phyloP scores from a whole-genome alignment of 2,888 invertebrate genomes.

The Tenthredo scrophulariae region DNA sequence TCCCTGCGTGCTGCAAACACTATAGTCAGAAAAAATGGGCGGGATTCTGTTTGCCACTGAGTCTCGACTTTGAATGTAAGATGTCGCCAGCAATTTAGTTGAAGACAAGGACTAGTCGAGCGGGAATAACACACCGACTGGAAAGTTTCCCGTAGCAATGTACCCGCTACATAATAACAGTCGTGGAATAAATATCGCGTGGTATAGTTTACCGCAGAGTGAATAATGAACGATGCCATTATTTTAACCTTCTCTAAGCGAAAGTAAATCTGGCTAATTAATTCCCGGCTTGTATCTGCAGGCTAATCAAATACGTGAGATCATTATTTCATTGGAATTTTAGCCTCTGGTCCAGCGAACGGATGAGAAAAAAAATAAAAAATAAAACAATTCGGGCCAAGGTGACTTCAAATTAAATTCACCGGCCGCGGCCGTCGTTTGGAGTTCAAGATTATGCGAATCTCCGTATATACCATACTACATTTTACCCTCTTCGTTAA shows the following conservation, averaged over 20 bases:
- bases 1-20: not conserved
- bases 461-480: not conserved
- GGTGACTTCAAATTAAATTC: conserved; percentile 41
- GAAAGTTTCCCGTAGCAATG: conserved; percentile 29
- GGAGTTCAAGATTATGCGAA: conserved; percentile 48
- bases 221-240: not conserved
- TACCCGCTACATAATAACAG: not conserved
- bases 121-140: conserved; percentile 7
- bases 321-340: not conserved
- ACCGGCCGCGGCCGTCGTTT: conserved; percentile 29
- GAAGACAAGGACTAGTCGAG: conserved; percentile 4
- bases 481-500: not conserved
- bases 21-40: not conserved
- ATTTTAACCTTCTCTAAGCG: not conserved
- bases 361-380: not conserved
- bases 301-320: not conserved
- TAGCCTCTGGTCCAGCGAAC: not conserved
- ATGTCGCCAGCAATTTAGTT: conserved; percentile 2
- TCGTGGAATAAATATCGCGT: not conserved
- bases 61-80: not conserved
- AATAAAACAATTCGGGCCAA: conserved; percentile 33
- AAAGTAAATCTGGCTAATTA: conserved; percentile 14
- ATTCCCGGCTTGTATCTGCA: not conserved
- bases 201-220: not conserved
- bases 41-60: not conserved